Evolutionary conservation across 2,888 invertebrate genomes (phyloP).

Genomic region (Teleogryllus oceanicus): DNA sequence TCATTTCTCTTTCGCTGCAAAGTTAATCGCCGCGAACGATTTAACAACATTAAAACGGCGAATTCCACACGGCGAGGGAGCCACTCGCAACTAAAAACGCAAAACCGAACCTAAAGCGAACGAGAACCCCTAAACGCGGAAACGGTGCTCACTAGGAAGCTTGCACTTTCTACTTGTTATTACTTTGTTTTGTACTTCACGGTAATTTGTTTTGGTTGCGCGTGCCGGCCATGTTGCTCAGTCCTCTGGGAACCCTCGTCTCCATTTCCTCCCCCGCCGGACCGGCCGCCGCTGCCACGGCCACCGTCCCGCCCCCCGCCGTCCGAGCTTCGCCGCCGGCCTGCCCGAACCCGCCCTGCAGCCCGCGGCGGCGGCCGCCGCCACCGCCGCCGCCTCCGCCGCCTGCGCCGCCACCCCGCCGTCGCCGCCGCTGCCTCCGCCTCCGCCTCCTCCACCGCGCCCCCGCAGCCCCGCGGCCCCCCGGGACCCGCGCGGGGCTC

Average conservation of each 20-base stretch:
- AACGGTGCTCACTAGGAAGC: background rate
- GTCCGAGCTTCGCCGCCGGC: constrained; percentile 46
- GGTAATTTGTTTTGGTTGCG: constrained; percentile 37
- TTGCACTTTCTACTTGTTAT: constrained; percentile 27
- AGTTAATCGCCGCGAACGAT: constrained; percentile 7
- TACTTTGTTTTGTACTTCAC: constrained; percentile 33
- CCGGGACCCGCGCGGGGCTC: constrained; percentile 42
- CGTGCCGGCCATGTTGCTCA: constrained; percentile 37
- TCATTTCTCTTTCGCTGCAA: constrained; percentile 1
- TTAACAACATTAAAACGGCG: constrained; percentile 18
- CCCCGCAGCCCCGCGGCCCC: constrained; percentile 51
- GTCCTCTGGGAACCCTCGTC: constrained; percentile 32
- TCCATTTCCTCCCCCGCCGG: constrained; percentile 29
- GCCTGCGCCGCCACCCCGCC: constrained; percentile 46
- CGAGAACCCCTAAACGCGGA: constrained; percentile 5
- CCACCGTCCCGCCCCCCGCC: constrained; percentile 38
- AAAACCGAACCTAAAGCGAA: constrained; percentile 19
- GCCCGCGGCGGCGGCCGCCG: constrained; percentile 42
- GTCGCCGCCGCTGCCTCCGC: background rate
- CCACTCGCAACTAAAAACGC: constrained; percentile 12
- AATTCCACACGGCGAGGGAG: background rate
- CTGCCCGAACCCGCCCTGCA: constrained; percentile 48
- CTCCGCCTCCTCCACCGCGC: background rate
- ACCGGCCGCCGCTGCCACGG: background rate
- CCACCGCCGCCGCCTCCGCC: constrained; percentile 38